Base-by-base conservation (phyloP, 2,888 invertebrate species). In the Diaperis boleti region DNA sequence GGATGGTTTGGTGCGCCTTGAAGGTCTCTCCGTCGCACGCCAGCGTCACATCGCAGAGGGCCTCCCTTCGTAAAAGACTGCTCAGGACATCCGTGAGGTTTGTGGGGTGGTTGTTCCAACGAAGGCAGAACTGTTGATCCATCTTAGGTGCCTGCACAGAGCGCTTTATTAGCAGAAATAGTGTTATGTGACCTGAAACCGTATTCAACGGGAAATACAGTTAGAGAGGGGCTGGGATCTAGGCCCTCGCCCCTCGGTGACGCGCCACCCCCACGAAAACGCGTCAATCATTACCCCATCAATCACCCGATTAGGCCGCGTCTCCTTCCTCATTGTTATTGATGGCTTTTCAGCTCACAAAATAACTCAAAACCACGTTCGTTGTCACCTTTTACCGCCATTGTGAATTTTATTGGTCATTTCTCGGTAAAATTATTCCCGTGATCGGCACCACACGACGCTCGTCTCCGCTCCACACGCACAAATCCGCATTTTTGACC, bases 41-140 rank as follows among this genome's bases (percentile, higher is more conserved):
- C 79, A 95, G 86, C 76, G 95, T 95, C 77, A 95, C 95, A 86
- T 95, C 95, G 82, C 95, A 95, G 75, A 95, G 88, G 75, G 92
- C 92, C 85, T 94, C 94, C 81, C 94, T 87, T 82, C 93, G 91
- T 78, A 94, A 85, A 79, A 94, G 87, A 81, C 92, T 92, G 79
- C 91, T 92, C 77, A 94, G 87, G 80, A 94, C 94, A 84, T 94
- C 94, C 81, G 94, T 94, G 83, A 95, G 86, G 85, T 94, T 94
- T 84, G 87, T 91, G 81, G 92, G 93, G 86, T 94, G 94, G 86
- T 94, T 95, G 88, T 94, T 94, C 94, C 94, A 95, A 87, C 94
- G 91, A 83, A 95, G 89, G 85, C 94, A 94, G 86, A 94, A 95
- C 87, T 94, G 94, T 86, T 90, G 91, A 87, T 90, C 78, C 78